Percentiles rank a stretch among this genome's conserved stretches.
Conservation (phyloP, 2,113 vertebrate species). For the Asarcornis scutulata region DNA sequence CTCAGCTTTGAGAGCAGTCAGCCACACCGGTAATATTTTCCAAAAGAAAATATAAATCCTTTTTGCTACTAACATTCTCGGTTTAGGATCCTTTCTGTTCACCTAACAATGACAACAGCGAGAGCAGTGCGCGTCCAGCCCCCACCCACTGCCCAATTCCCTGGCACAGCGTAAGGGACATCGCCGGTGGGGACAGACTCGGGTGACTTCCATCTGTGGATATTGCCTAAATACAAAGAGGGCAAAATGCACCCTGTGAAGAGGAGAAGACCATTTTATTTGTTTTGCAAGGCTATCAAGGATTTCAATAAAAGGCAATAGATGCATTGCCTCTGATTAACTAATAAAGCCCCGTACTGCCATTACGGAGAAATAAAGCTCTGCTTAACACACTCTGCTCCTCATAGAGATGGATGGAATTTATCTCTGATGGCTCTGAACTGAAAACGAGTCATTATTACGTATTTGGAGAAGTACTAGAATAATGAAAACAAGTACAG, state of each 20-base stretch:
- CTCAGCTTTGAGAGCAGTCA: neutral
- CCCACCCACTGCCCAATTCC: neutral
- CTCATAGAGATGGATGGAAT: neutral
- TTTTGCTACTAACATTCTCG: neutral
- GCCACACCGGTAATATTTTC: fast-evolving
- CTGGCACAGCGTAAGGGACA: neutral
- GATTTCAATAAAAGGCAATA: constrained; percentile 24
- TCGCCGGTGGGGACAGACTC: neutral
- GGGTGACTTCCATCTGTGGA: neutral
- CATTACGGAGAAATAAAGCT: constrained; percentile 12
- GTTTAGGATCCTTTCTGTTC: neutral
- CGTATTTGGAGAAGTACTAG: constrained; percentile 1
- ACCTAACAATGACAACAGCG: neutral
- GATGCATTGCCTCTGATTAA: constrained; percentile 1
- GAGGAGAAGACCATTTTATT: neutral
- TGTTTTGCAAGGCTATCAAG: constrained; percentile 17
- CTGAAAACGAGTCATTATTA: constrained; percentile 1
- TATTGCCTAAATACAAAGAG: neutral
- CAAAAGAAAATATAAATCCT: neutral
- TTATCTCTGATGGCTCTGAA: constrained; percentile 14
- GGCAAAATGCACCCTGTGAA: neutral
- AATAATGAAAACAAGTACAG: neutral
- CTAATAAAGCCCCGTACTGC: neutral
- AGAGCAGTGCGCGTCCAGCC: neutral
- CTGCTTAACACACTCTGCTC: neutral